Base-by-base conservation (phyloP, 2,113 vertebrate species). In the Sylvilagus bachmani region DNA sequence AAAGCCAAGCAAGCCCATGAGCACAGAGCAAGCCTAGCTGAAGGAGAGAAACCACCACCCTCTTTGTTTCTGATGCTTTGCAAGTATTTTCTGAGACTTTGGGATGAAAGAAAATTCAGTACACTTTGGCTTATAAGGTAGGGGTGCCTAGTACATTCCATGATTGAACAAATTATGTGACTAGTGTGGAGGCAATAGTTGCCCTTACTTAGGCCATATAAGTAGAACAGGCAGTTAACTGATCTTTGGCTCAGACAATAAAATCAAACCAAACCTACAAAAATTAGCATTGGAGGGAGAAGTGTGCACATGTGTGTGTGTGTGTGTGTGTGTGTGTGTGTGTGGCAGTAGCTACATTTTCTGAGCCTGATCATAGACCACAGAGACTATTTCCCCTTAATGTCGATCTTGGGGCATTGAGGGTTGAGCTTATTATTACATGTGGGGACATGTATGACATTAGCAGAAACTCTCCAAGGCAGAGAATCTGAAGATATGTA, bases 41-140 rank as follows among this genome's bases (percentile, higher is more conserved):
- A 0, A 67, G 13, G 27, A 62, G n/a, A 77, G 33, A 83, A 44
- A 7, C 44, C 44, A 70, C 5, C 55, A 25, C 24, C 61, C 24
- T 2, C 17, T 66, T 89, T 89, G n/a, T 93, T 95, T 12, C 53
- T 91, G 80, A 75, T 33, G 38, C 51, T 93, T 84, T 75, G 38
- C 13, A 87, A 91, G 67, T 71, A 74, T 91, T 86, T 95, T 64
- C 80, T 80, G 31, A 86, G 29, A 36, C 22, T 31, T 10, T 85
- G 3, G 12, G 51, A 93, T 24, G 17, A 13, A 89, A 29, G 31
- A 79, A 82, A 94, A 33, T 16, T 58, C 31, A 89, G 10, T 81
- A 70, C 38, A 79, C 24, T 78, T 77, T 64, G 44, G 44, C 21
- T 78, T 81, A 49, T 53, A 55, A 70, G 81, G n/a, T 71, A 64